Percentiles rank a stretch among this genome's conserved stretches.
These are phyloP conservation scores for Brachionus calyciflorus DNA, from an alignment of 1,140 invertebrate genomes.

Conservation along the genomic window DNA sequence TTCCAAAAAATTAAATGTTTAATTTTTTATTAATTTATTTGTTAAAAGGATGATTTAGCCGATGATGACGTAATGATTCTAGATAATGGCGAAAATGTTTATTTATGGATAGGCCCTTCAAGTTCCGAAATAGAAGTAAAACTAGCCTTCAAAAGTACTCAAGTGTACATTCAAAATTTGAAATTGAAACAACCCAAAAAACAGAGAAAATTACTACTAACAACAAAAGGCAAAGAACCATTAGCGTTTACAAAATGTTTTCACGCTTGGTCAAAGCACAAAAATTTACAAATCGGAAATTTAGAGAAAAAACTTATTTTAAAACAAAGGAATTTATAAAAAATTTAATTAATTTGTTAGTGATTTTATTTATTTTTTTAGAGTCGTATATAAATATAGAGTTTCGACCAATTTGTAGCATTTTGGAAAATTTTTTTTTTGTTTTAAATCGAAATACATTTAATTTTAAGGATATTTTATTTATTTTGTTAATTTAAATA, in stretches of 20 bases:
- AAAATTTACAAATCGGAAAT: constrained; percentile 49
- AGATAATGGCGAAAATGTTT: constrained; percentile 95
- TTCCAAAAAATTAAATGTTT: constrained; percentile 61
- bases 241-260: constrained; percentile 83
- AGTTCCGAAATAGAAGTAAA: constrained; percentile 99
- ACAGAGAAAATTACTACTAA: constrained; percentile 67
- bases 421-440: no score
- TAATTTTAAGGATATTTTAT: no score
- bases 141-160: constrained; percentile 93
- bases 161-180: constrained; percentile 97
- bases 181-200: constrained; percentile 87
- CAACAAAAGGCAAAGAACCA: constrained; percentile 33
- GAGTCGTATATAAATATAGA: constrained; percentile 2
- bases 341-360: constrained; percentile 4
- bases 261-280: constrained; percentile 82
- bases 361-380: background rate
- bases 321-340: constrained; percentile 27
- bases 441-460: no score
- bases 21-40: background rate
- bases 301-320: constrained; percentile 45
- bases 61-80: constrained; percentile 99
- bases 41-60: constrained; percentile 78
- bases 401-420: no score
- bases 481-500: no score
- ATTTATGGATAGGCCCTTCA: constrained; percentile 91